phyloP scores from a whole-genome alignment of 2,797 vertebrate genomes.

The Leuciscus waleckii region DNA sequence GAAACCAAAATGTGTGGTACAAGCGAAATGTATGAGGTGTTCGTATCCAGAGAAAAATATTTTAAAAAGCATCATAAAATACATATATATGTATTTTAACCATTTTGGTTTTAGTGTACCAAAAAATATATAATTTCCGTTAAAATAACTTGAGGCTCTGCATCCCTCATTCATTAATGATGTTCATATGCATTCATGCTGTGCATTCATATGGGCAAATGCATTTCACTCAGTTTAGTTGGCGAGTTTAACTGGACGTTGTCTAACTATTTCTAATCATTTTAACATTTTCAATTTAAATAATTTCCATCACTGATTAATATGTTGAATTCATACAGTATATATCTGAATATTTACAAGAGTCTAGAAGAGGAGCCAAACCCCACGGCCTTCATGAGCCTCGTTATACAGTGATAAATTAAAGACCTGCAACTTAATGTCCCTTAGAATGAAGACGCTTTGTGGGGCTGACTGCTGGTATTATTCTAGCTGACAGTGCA shows the following conservation, averaged over 20 bases:
- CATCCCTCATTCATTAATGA: not conserved
- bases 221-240: conserved; percentile 9
- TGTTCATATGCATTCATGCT: not conserved
- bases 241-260: not conserved
- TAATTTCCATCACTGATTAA: not conserved
- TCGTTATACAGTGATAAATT: conserved; percentile 63
- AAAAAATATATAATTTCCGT: not conserved
- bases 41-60: no score
- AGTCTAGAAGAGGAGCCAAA: not conserved
- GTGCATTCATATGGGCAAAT: not conserved
- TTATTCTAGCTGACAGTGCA: conserved; percentile 68
- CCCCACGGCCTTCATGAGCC: conserved; percentile 7
- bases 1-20: not conserved
- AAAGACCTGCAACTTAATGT: conserved; percentile 66
- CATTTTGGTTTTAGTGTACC: not conserved
- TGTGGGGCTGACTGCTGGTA: conserved; percentile 62
- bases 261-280: not conserved
- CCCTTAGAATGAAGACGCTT: conserved; percentile 72
- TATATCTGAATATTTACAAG: conserved; percentile 22
- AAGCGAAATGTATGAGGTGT: not conserved
- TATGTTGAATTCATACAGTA: not conserved
- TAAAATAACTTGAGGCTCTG: not conserved
- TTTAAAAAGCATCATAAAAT: no score
- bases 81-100: not conserved
- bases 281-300: not conserved